phyloP scores from a whole-genome alignment of 2,113 vertebrate species.

The Tychaedon coryphoeus region DNA sequence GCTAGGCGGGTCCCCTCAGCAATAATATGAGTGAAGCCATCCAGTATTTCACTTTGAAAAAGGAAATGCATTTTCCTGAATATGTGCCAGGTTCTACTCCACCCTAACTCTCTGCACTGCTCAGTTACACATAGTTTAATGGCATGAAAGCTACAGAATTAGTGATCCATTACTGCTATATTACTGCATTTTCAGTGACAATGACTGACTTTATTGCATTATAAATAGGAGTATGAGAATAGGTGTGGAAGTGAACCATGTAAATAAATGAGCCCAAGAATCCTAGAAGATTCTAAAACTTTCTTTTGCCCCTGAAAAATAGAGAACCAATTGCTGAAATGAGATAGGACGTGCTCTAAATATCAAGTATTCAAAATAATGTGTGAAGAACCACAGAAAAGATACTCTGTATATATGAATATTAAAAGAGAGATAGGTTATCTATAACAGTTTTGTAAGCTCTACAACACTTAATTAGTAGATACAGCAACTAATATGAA shows the following conservation, averaged over 20 bases:
- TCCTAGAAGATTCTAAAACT: not conserved
- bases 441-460: not conserved
- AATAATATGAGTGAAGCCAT: not conserved
- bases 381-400: not conserved
- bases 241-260: not conserved
- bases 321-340: not conserved
- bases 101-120: not conserved
- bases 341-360: not conserved
- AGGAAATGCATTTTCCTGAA: slow-evolving; percentile 56
- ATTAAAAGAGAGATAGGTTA: not conserved
- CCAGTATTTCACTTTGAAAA: slow-evolving; percentile 38
- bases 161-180: not conserved
- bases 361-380: not conserved
- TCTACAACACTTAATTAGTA: not conserved
- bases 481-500: not conserved
- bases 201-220: not conserved
- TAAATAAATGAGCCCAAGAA: not conserved
- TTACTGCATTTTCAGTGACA: not conserved
- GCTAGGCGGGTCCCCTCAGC: not conserved
- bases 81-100: slow-evolving; percentile 16
- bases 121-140: not conserved
- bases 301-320: not conserved
- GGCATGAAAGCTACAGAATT: not conserved
- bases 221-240: not conserved
- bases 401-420: not conserved